Base-by-base conservation (phyloP, 2,888 invertebrate genomes). In the Drosophila nr. fundita region DNA sequence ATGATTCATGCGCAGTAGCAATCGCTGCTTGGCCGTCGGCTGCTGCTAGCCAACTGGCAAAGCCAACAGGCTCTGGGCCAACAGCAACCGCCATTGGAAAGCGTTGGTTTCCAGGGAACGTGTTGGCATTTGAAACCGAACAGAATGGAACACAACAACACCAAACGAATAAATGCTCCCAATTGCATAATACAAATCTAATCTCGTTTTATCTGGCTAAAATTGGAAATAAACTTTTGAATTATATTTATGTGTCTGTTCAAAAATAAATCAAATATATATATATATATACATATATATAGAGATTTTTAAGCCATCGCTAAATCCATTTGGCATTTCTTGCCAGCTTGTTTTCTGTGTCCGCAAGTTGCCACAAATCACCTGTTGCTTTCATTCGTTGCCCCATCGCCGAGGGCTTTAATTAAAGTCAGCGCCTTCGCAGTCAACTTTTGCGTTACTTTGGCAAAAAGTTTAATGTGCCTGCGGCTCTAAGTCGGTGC, bases 111-210 rank as follows among this genome's bases (percentile, higher is more conserved):
- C 73, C 70, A 75, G 80, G 83, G 73, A 80, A 83, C 58, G 66
- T 78, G 83, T 78, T 89, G 90, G 73, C 34, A 71, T 27, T 7
- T 11, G 74, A 53, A 77, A 80, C 57, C 7, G 11, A 36, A 36
- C 3, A 11, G 50, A 73, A 72, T 72, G 74, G 29, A 77, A 76
- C 86, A 60, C 32, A 57, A 54, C 38, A 75, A 54, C 57, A 57
- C 38, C 57, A 36, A n/a, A 49, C 24, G 55, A 68, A 18, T 64
- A 65, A 80, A 74, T 54, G 62, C 78, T 85, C 68, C 67, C 77
- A 79, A 83, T 81, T 81, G 87, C 72, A 79, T 82, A 86, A 79
- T 74, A 61, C 59, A 40, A 72, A 61, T 21, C 58, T 57, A 70
- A 73, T 69, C 74, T 65, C 34, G 38, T 59, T 73, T 61, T 40